Evolutionary conservation across 2,888 invertebrate genomes (phyloP).

Genomic region (Eristalis pertinax): DNA sequence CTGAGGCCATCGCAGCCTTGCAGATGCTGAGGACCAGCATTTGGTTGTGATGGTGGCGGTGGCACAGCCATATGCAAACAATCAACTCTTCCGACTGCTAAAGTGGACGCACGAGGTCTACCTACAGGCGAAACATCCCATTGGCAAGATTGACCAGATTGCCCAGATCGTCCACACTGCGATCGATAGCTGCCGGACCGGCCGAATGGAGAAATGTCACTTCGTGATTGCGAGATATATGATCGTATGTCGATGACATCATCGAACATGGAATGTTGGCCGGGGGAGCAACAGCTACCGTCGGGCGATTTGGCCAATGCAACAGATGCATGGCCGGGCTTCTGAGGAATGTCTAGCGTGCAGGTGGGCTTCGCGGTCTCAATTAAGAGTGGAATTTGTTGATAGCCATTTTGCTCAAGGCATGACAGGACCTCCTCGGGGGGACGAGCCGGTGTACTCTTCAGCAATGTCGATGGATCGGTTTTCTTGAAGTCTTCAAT

Average conservation of each 20-base stretch:
- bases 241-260: conserved; percentile 88
- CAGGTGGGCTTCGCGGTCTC: conserved; percentile 82
- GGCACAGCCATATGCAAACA: conserved; percentile 4
- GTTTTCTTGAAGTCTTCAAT: conserved; percentile 80
- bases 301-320: conserved; percentile 72
- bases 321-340: conserved; percentile 76
- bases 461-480: conserved; percentile 60
- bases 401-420: conserved; percentile 83
- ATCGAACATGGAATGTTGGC: conserved; percentile 83
- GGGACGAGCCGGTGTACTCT: conserved; percentile 50
- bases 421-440: conserved; percentile 76
- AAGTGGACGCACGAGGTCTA: conserved; percentile 81
- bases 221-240: conserved; percentile 88
- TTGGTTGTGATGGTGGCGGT: conserved; percentile 58
- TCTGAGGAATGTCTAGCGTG: conserved; percentile 80
- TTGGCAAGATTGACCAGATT: conserved; percentile 77
- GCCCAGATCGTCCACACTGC: conserved; percentile 85
- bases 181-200: conserved; percentile 88
- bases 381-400: conserved; percentile 86
- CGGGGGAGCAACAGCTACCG: conserved; percentile 81
- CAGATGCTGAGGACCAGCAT: conserved; percentile 66
- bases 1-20: conserved; percentile 84
- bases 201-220: conserved; percentile 87
- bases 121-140: conserved; percentile 81
- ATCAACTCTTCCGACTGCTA: conserved; percentile 78